phyloP scores from a whole-genome alignment of 1,140 invertebrate species.

The Polyergus mexicanus region DNA sequence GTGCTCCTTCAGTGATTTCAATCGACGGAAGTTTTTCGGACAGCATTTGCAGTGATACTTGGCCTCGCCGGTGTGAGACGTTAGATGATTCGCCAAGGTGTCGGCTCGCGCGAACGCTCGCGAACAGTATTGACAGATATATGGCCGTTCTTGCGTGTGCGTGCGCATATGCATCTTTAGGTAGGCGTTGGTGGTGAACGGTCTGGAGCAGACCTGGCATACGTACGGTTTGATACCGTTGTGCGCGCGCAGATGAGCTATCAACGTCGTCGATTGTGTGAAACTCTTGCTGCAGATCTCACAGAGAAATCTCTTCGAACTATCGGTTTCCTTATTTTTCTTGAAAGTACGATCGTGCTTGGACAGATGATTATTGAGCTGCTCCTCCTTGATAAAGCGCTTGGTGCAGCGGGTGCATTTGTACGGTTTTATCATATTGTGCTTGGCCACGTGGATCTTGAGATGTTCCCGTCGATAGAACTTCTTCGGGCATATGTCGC shows the following conservation, averaged over 20 bases:
- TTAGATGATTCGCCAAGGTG: constrained; percentile 85
- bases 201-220: constrained; percentile 89
- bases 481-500: constrained; percentile 90
- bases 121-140: constrained; percentile 87
- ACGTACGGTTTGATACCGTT: constrained; percentile 90
- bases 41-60: constrained; percentile 89
- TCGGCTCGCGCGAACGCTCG: constrained; percentile 85
- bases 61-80: constrained; percentile 88
- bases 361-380: constrained; percentile 85
- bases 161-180: constrained; percentile 87
- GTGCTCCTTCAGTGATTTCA: constrained; percentile 88
- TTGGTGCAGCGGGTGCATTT: constrained; percentile 85
- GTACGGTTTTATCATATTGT: constrained; percentile 86
- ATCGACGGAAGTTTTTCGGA: constrained; percentile 88
- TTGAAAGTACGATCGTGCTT: constrained; percentile 89
- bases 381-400: constrained; percentile 86
- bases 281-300: constrained; percentile 89
- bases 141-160: constrained; percentile 88
- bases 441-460: constrained; percentile 85
- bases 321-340: constrained; percentile 87
- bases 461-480: constrained; percentile 89
- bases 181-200: constrained; percentile 86
- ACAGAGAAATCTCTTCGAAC: constrained; percentile 90
- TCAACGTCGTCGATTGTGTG: constrained; percentile 86
- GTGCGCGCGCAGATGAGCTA: constrained; percentile 88